Evolutionary conservation across 1,140 invertebrate genomes (phyloP).

Genomic region (Caenorhabditis remanei): DNA sequence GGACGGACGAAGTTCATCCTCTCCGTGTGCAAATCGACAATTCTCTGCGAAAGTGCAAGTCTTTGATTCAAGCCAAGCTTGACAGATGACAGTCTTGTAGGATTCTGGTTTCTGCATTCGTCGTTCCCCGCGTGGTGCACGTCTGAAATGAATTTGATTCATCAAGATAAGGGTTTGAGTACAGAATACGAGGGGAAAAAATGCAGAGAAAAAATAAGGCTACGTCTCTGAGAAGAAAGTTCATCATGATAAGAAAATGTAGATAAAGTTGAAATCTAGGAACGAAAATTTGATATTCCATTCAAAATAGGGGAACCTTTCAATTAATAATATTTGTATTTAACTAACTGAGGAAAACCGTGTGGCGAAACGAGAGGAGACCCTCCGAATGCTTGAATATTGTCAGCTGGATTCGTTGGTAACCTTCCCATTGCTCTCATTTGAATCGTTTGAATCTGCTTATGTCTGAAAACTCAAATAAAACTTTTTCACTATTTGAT

Average conservation of each 20-base stretch:
- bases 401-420: neutral
- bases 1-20: conserved; percentile 70
- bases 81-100: conserved; percentile 76
- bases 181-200: too few species aligned
- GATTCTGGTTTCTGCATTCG: conserved; percentile 68
- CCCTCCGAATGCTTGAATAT: neutral
- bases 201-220: too few species aligned
- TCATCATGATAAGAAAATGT: too few species aligned
- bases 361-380: neutral
- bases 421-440: conserved; percentile 21
- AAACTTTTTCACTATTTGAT: neutral
- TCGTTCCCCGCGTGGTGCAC: conserved; percentile 2
- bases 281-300: too few species aligned
- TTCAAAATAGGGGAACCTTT: too few species aligned
- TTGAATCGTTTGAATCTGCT: conserved; percentile 28
- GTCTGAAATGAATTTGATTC: conserved; percentile 16
- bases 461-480: conserved; percentile 1
- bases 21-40: conserved; percentile 73
- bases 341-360: conserved; percentile 7
- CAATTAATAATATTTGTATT: too few species aligned
- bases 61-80: conserved; percentile 72
- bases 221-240: too few species aligned
- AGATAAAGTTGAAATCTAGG: too few species aligned
- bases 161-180: neutral
- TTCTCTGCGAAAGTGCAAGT: conserved; percentile 73